These are phyloP conservation scores for Lamellibrachia satsuma DNA, from an alignment of 2,888 invertebrate genomes.

Conservation along the genomic window DNA sequence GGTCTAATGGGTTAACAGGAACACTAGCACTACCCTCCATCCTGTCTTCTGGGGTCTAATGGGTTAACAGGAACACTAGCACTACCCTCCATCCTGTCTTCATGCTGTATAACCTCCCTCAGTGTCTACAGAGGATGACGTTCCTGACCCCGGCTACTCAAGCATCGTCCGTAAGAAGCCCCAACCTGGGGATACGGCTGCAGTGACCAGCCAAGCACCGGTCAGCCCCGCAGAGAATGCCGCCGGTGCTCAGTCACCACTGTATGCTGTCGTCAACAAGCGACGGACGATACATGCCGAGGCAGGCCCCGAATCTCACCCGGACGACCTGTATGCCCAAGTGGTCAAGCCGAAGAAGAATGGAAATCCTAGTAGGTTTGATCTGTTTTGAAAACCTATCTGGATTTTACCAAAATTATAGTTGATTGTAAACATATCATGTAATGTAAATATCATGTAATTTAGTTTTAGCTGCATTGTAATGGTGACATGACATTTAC, in stretches of 20 bases:
- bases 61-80: too few species aligned
- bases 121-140: neutral
- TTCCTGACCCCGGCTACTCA: neutral
- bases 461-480: too few species aligned
- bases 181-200: neutral
- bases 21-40: too few species aligned
- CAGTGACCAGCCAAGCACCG: neutral
- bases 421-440: too few species aligned
- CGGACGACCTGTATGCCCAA: neutral
- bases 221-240: neutral
- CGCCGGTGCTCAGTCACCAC: conserved; percentile 21
- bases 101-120: neutral
- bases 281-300: neutral
- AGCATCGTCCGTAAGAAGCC: neutral
- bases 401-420: too few species aligned
- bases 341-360: neutral
- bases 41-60: too few species aligned
- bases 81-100: too few species aligned
- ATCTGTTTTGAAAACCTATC: too few species aligned
- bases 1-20: too few species aligned
- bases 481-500: too few species aligned
- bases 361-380: neutral
- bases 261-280: conserved; percentile 30
- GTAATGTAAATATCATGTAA: too few species aligned
- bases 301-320: neutral